phyloP scores from a whole-genome alignment of 1,140 invertebrate genomes.

The Hydropsyche tenuis region DNA sequence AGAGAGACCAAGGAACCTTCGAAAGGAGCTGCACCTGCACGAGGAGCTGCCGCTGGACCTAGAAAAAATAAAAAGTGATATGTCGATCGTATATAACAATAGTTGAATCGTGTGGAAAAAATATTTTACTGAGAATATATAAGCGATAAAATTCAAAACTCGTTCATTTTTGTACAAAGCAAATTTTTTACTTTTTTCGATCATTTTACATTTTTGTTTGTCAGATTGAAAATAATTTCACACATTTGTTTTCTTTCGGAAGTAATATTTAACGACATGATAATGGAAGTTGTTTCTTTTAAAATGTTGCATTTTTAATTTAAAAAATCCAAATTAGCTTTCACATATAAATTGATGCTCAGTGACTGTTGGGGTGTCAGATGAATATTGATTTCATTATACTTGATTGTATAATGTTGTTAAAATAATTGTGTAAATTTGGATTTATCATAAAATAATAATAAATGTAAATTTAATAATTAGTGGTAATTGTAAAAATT shows the following conservation, averaged over 20 bases:
- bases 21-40: not conserved
- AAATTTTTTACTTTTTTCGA: no score
- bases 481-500: constrained; percentile 6
- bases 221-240: no score
- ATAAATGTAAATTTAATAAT: constrained; percentile 19
- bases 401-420: not conserved
- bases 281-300: no score
- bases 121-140: no score
- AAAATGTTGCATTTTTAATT: constrained; percentile 3
- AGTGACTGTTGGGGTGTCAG: constrained; percentile 19
- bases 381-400: not conserved
- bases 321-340: constrained; percentile 30
- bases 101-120: not conserved
- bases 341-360: constrained; percentile 31
- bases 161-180: no score
- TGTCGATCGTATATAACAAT: not conserved
- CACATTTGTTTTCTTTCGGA: no score
- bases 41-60: constrained; percentile 2
- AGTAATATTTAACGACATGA: no score
- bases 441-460: constrained; percentile 2
- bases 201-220: no score
- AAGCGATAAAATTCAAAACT: no score
- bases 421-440: constrained; percentile 13
- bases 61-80: constrained; percentile 36
- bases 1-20: constrained; percentile 25